Base-by-base conservation (phyloP, 2,113 vertebrate species). In the Ophthalmolycus amberensis region DNA sequence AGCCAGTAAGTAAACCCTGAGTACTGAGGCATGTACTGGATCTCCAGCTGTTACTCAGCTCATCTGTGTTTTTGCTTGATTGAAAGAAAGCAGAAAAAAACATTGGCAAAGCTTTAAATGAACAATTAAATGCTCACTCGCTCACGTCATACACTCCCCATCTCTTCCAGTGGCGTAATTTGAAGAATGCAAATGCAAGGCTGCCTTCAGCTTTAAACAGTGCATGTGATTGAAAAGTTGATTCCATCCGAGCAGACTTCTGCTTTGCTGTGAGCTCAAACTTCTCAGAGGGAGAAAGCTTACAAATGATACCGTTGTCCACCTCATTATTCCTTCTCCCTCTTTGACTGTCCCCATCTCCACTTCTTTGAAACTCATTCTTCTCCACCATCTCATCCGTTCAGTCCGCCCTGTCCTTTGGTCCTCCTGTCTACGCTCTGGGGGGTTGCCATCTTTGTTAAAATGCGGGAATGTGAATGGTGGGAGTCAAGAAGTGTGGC, bases 51-150 rank as follows among this genome's bases (percentile, higher is more conserved):
- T 52, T 44, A 59, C 50, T 22, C 7, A 12, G 68, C 60, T 75
- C 46, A 79, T 73, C 46, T 20, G 6, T 25, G n/a, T 56, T 85
- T 80, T 84, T 76, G 40, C 78, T 77, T 82, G 80, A 89, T 83
- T 83, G 59, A 77, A 80, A 77, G 32, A 60, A 12, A 62, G 65
- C 54, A 32, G 32, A 40, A 77, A 67, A 83, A 86, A 86, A 73
- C 22, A 73, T 81, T 86, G 69, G 34, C 64, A 54, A 72, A 83
- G 71, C 88, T 54, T 40, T 4, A 82, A 91, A 82, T 80, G 52
- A 83, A 80, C 85, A 85, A 81, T 78, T 0, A 84, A 85, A 79
- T 67, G 72, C 77, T 80, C 1, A 11, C 34, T 71, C 50, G 4
- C 70, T 54, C 67, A 75, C 72, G 25, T 72, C 75, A 38, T 1